Evolutionary conservation across 2,888 invertebrate genomes (phyloP).

Genomic region (Adela reaumurella): DNA sequence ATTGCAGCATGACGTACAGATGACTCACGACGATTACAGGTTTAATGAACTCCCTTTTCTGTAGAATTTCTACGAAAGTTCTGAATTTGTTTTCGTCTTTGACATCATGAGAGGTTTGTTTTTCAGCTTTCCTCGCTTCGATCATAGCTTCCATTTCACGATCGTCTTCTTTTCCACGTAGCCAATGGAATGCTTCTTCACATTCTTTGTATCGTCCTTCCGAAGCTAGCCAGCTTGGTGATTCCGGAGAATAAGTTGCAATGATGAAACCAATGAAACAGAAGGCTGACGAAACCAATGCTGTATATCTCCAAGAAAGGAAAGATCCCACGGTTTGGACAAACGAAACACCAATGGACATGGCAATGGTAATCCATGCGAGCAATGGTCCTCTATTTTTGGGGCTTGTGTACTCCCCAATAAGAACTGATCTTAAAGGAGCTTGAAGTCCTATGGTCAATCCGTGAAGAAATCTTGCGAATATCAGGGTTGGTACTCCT

Average conservation of each 20-base stretch:
- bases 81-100: too few species aligned
- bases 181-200: constrained; percentile 48
- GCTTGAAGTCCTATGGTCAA: constrained; percentile 49
- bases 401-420: constrained; percentile 52
- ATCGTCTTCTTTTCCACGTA: constrained; percentile 42
- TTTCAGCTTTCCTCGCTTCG: constrained; percentile 18
- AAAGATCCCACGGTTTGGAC: constrained; percentile 59
- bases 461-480: constrained; percentile 33
- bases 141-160: constrained; percentile 33
- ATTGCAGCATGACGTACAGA: constrained; percentile 64
- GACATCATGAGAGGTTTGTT: too few species aligned
- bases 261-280: constrained; percentile 37
- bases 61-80: too few species aligned
- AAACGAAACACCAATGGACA: constrained; percentile 53
- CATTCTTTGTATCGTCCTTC: constrained; percentile 52
- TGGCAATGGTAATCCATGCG: constrained; percentile 49
- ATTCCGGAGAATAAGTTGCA: constrained; percentile 48
- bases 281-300: constrained; percentile 36
- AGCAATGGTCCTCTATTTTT: constrained; percentile 55
- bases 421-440: constrained; percentile 40
- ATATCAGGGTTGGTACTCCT: constrained; percentile 25
- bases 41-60: constrained; percentile 27
- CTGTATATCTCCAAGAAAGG: constrained; percentile 49
- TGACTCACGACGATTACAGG: constrained; percentile 55
- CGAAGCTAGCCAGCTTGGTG: constrained; percentile 60